Base-by-base conservation (phyloP, 1,140 invertebrate species). In the Potamilus streckersoni region DNA sequence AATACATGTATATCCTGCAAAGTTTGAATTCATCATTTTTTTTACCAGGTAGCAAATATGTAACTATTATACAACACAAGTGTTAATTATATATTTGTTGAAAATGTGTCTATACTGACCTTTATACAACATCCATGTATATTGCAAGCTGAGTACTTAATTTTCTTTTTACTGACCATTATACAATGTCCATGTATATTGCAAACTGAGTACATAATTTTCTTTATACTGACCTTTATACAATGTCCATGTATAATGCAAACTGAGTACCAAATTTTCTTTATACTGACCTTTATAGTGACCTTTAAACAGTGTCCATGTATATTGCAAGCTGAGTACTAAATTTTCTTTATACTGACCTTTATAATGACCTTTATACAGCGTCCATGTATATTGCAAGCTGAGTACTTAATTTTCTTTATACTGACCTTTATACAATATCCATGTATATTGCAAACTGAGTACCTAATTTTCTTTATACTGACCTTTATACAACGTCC, bases 321-420 rank as follows among this genome's bases (percentile, higher is more conserved):
- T n/a, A 12, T 64, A 84, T 97, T 96, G 84, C 94, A 94, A 65
- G 93, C 95, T 89, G 91, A 90, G 89, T 98, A 98, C 83, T 95
- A 95, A 70, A 98, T 92, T 14, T 95, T 97, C 88, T 97, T 95
- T 61, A 94, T 93, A 89, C n/a, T n/a, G n/a, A n/a, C n/a, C 27
- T 14, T 17, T n/a, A 38, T 17, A 75, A 62, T 23, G 79, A 97
- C 95, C 76, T 96, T 92, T 64, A 97, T 90, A 64, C 93, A 94
- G 59, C 95, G 92, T 0, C 95, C 95, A n/a, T 95, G 92, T 2
- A 95, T 94, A 84, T 97, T 96, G 84, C 94, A 94, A 65, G 93
- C 95, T 89, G 91, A 90, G 89, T 98, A 98, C 83, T 95, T 95
- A 70, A 98, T 92, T 14, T 95, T 97, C 88, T 97, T 95, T 61